Base-by-base conservation (phyloP, 2,888 invertebrate genomes). In the Eupithecia tripunctaria region DNA sequence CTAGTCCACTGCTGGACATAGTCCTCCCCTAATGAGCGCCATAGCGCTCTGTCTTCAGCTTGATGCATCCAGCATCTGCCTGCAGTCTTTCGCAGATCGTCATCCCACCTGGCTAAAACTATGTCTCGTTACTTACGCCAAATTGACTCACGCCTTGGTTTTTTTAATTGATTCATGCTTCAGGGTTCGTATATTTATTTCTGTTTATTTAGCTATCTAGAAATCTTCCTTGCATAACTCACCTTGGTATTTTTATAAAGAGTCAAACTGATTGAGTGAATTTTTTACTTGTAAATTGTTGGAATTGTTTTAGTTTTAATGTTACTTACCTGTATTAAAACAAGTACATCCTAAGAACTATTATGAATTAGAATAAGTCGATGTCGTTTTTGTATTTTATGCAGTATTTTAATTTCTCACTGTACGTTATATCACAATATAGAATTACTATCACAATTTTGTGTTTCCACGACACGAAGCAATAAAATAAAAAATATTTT, bases 241-340 rank as follows among this genome's bases (percentile, higher is more conserved):
- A 21, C 51, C 27, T 65, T 77, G 78, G 78, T 78, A 78, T 80
- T 81, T 79, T 79, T 78, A 79, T 81, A 76, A 80, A 76, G 79
- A 72, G 69, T 78, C 76, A 67, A 60, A 68, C 18, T 65, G 32
- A 64, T 21, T 56, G 56, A 32, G 38, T 64, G 59, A 59, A 47
- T 67, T 71, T 66, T 68, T 66, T 32, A n/a, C 10, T 18, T n/a
- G 32, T n/a, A 21, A 63, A 43, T 18, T 14, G 47, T 69, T 69
- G 69, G 63, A 63, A 69, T 63, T 69, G 69, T 36, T 51, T 64
- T 38, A 64, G 6, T 32, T 62, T 29, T 29, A 60, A 60, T 60
- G 60, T 60, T 60, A 15, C 15, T 56, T 25, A 43, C 43, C 43
- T 43, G n/a, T 56, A 56, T n/a, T n/a, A 18, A 12, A n/a, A 62